A percentile compares a stretch with the other conserved stretches of the same genome.
Conservation (phyloP, 2,888 invertebrate genomes). For the Apamea crenata region DNA sequence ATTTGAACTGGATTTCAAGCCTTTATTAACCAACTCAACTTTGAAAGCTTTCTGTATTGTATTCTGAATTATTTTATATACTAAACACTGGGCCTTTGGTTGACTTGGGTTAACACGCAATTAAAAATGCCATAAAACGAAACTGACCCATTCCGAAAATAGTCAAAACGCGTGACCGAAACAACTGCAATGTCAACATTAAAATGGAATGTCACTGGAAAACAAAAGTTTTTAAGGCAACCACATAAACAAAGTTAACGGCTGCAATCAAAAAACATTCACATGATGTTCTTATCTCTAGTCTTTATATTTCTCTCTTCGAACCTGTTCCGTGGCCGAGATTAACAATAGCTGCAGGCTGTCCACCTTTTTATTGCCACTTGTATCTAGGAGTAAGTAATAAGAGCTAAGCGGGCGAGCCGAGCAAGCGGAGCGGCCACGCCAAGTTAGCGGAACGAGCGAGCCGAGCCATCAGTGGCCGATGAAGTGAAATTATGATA, state of each 20-base stretch:
- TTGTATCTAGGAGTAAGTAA: constrained; percentile 68
- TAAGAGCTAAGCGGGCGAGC: constrained; percentile 56
- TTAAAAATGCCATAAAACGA: not conserved
- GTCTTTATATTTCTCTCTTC: constrained; percentile 79
- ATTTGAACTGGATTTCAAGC: not conserved
- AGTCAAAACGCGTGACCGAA: not conserved
- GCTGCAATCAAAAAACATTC: constrained; percentile 75
- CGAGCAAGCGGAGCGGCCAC: not conserved
- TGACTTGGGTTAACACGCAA: not conserved
- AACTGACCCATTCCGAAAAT: constrained; percentile 1
- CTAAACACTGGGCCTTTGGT: not conserved
- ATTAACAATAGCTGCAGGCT: constrained; percentile 87
- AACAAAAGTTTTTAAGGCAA: constrained; percentile 48
- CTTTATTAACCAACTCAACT: not conserved
- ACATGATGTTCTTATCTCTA: constrained; percentile 82
- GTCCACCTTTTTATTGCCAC: constrained; percentile 86
- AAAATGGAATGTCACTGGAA: constrained; percentile 34
- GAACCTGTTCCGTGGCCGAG: constrained; percentile 84
- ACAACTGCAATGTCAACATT: constrained; percentile 24
- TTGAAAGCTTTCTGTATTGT: not conserved
- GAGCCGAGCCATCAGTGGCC: not conserved
- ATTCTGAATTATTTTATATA: not conserved
- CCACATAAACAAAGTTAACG: constrained; percentile 62
- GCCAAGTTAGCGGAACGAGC: not conserved
- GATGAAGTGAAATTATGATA: not conserved